phyloP scores from a whole-genome alignment of 2,888 invertebrate species.

The Noctuana brunneofusca region DNA sequence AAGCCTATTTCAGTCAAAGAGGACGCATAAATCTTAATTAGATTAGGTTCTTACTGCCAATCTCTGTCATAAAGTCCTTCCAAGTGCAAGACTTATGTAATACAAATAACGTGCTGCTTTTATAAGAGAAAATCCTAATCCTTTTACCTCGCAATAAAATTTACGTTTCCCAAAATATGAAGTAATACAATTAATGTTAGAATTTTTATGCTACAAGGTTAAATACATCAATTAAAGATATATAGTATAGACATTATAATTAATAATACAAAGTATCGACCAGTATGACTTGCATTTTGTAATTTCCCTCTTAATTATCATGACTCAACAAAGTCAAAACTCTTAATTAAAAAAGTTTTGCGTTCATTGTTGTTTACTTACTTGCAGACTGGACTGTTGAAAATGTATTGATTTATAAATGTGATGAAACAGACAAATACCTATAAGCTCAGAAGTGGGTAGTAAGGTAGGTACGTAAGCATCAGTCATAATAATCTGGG shows the following conservation, averaged over 20 bases:
- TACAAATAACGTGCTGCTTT: neutral
- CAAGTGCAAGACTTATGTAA: conserved; percentile 15
- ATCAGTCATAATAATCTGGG: conserved; percentile 21
- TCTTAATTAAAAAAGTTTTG: neutral
- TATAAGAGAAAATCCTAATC: neutral
- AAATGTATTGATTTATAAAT: neutral
- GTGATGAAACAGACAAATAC: neutral
- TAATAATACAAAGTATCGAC: neutral
- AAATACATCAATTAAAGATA: too few species aligned
- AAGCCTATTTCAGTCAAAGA: conserved; percentile 23
- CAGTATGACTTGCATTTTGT: neutral
- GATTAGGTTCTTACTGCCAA: conserved; percentile 26
- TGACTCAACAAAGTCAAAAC: neutral
- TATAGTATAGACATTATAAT: neutral
- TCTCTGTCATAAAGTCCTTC: neutral
- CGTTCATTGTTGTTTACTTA: neutral
- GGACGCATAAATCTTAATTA: conserved; percentile 24
- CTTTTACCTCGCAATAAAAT: neutral
- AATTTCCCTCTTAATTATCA: neutral
- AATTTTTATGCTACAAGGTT: neutral
- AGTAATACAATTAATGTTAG: neutral
- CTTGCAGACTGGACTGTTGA: neutral
- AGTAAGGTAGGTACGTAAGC: conserved; percentile 15
- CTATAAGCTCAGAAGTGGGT: neutral
- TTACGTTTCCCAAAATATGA: neutral